Conservation (phyloP, 1,140 invertebrate genomes). For the Pteromalus puparum region DNA sequence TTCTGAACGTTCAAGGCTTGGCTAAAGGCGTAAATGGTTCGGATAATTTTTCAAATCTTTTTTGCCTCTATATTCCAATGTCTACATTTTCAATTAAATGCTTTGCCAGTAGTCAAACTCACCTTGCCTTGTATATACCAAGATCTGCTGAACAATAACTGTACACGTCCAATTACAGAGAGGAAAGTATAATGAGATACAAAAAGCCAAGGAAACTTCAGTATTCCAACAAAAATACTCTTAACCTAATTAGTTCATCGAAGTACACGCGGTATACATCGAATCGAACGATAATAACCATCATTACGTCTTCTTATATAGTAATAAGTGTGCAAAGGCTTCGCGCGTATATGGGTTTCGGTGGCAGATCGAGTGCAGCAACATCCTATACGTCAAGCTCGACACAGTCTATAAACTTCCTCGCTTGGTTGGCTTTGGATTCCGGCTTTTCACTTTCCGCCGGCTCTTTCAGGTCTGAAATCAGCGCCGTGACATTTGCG, state of each 20-base stretch:
- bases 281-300: background rate
- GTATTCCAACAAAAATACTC: background rate
- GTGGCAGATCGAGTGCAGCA: background rate
- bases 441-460: slow-evolving; percentile 20
- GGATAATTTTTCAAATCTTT: too few species aligned
- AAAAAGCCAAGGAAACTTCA: background rate
- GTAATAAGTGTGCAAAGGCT: background rate
- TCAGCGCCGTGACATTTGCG: background rate
- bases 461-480: background rate
- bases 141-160: background rate
- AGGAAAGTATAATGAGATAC: background rate
- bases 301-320: background rate
- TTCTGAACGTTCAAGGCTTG: too few species aligned
- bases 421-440: background rate
- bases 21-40: background rate
- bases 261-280: background rate
- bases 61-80: too few species aligned
- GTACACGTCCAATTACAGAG: background rate
- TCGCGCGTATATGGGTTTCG: background rate
- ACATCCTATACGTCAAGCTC: background rate
- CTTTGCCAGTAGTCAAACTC: too few species aligned
- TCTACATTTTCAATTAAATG: too few species aligned
- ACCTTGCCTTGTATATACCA: too few species aligned
- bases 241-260: background rate
- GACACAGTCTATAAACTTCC: slow-evolving; percentile 26